Evolutionary conservation across 2,888 invertebrate species (phyloP).

Genomic region (Melanostoma mellinum): DNA sequence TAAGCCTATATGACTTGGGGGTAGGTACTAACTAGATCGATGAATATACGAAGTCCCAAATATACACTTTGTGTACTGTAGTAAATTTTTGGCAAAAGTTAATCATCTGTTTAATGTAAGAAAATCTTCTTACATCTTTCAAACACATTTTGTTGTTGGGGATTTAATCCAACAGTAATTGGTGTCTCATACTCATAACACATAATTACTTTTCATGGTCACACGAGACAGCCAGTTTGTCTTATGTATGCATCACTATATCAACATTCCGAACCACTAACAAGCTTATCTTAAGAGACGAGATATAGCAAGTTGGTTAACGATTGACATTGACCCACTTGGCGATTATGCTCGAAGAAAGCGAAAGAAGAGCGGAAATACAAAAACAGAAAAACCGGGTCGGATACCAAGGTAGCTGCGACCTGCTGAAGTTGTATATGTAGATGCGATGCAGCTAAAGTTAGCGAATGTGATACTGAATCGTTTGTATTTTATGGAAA

Average conservation of each 20-base stretch:
- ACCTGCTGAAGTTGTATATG: background rate
- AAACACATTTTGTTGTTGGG: background rate
- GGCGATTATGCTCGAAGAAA: constrained; percentile 24
- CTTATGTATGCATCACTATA: constrained; percentile 28
- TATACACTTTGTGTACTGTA: too few relatives aligned
- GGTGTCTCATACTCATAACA: constrained; percentile 18
- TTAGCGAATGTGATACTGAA: too few relatives aligned
- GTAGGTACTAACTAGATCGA: too few relatives aligned
- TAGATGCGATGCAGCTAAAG: background rate
- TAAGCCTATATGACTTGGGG: too few relatives aligned
- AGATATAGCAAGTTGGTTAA: constrained; percentile 29
- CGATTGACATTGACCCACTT: constrained; percentile 58
- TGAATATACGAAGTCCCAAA: too few relatives aligned
- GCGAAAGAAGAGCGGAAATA: constrained; percentile 11
- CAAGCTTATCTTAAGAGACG: constrained; percentile 12
- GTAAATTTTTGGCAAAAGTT: too few relatives aligned
- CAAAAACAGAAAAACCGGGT: constrained; percentile 6
- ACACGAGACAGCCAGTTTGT: constrained; percentile 1
- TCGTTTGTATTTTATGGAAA: too few relatives aligned
- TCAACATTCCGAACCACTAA: constrained; percentile 24
- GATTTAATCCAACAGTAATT: constrained; percentile 35
- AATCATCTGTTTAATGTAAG: too few relatives aligned
- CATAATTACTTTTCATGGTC: constrained; percentile 49
- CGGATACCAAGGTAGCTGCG: background rate
- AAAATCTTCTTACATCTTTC: too few relatives aligned